Conservation (phyloP, 2,888 invertebrate genomes). For the Ceratothoa steindachneri region DNA sequence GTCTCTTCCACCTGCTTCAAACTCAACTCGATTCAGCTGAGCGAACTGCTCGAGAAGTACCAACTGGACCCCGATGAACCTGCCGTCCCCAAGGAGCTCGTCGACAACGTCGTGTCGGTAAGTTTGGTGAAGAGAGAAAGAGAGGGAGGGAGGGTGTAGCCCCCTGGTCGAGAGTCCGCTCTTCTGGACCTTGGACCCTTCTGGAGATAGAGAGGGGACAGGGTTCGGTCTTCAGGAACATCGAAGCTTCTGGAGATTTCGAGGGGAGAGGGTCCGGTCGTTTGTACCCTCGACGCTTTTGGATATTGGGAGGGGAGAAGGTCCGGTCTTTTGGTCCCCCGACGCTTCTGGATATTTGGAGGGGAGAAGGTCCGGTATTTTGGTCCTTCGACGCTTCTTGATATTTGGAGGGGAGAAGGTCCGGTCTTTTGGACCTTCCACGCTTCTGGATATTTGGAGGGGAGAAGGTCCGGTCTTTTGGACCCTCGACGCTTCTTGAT, state of each 20-base stretch:
- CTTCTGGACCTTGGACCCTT: not conserved
- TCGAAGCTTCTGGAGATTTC: not conserved
- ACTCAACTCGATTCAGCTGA: slow-evolving; percentile 89
- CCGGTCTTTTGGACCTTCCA: too few relatives aligned
- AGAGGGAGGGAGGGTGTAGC: not conserved
- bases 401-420: too few relatives aligned
- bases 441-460: too few relatives aligned
- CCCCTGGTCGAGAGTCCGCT: not conserved
- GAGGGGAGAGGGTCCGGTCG: not conserved
- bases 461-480: too few relatives aligned
- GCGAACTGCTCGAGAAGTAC: slow-evolving; percentile 75
- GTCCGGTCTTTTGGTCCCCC: too few relatives aligned
- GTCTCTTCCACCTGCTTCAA: slow-evolving; percentile 92
- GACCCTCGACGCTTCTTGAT: too few relatives aligned
- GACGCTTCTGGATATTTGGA: too few relatives aligned
- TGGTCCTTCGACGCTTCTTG: too few relatives aligned
- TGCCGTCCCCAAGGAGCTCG: slow-evolving; percentile 61
- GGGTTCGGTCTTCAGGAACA: too few relatives aligned
- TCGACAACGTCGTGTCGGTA: slow-evolving; percentile 61
- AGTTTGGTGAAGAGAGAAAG: too few relatives aligned
- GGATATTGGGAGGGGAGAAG: not conserved
- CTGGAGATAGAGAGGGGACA: not conserved
- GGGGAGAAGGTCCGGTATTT: too few relatives aligned
- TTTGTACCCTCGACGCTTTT: not conserved
- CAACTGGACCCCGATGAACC: slow-evolving; percentile 63